These are phyloP conservation scores for Tuta absoluta DNA, from an alignment of 2,888 invertebrate genomes.

Conservation along the genomic window DNA sequence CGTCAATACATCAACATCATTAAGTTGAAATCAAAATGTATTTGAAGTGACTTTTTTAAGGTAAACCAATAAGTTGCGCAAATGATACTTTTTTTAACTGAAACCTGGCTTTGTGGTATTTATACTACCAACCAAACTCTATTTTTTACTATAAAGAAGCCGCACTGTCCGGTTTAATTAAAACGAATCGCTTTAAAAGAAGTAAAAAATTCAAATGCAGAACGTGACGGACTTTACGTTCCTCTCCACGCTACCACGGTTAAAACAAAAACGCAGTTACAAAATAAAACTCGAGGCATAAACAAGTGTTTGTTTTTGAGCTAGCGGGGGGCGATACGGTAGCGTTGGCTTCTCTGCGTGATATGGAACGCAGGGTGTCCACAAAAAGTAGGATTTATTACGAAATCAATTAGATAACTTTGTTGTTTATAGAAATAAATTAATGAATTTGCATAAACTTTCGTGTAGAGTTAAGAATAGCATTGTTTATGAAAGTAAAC, in stretches of 20 bases:
- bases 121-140: too few species aligned
- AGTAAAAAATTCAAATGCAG: conserved; percentile 45
- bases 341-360: conserved; percentile 70
- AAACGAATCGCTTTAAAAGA: conserved; percentile 42
- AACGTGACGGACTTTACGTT: conserved; percentile 47
- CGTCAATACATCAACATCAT: too few species aligned
- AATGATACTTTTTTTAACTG: too few species aligned
- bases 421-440: neutral
- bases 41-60: too few species aligned
- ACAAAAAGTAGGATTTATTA: conserved; percentile 27
- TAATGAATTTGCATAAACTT: conserved; percentile 2
- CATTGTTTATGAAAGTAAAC: conserved; percentile 6
- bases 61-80: too few species aligned
- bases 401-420: neutral
- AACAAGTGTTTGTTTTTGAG: conserved; percentile 55
- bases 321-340: conserved; percentile 74
- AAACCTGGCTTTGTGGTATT: neutral
- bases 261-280: conserved; percentile 40
- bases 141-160: conserved; percentile 49
- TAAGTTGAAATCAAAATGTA: too few species aligned
- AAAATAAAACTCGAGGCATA: conserved; percentile 51
- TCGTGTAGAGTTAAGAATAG: conserved; percentile 3
- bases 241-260: conserved; percentile 47
- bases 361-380: conserved; percentile 59
- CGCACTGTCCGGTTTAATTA: conserved; percentile 52